phyloP scores from a whole-genome alignment of 1,140 invertebrate species.

The Sinella curviseta region DNA sequence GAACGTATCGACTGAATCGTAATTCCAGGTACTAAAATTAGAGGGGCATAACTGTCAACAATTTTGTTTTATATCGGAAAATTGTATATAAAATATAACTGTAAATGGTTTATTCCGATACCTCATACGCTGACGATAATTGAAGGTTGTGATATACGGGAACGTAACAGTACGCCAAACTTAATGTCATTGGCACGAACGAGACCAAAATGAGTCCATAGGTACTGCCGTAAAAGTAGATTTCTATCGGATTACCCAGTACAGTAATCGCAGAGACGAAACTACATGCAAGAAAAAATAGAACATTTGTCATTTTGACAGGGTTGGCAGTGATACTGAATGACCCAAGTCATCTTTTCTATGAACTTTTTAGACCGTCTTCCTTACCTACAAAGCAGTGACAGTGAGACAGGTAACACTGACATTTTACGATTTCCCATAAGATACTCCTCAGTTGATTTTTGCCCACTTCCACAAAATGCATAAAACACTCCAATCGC shows the following conservation, averaged over 20 bases:
- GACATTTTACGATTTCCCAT: slow-evolving; percentile 56
- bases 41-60: neutral
- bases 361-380: too few relatives aligned
- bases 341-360: too few relatives aligned
- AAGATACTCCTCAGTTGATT: slow-evolving; percentile 56
- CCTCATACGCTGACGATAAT: slow-evolving; percentile 59
- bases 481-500: neutral
- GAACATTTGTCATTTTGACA: too few relatives aligned
- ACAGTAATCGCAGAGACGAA: slow-evolving; percentile 10
- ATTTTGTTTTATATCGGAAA: neutral
- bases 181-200: slow-evolving; percentile 55
- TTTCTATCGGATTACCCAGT: slow-evolving; percentile 19
- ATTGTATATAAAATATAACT: neutral
- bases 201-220: slow-evolving; percentile 28
- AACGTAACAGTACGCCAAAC: slow-evolving; percentile 58
- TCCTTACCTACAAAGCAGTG: slow-evolving; percentile 52
- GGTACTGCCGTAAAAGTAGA: slow-evolving; percentile 11
- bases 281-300: slow-evolving; percentile 3
- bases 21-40: slow-evolving; percentile 57
- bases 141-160: slow-evolving; percentile 59
- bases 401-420: slow-evolving; percentile 54
- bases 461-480: slow-evolving; percentile 44
- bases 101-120: slow-evolving; percentile 44
- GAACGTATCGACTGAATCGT: slow-evolving; percentile 51
- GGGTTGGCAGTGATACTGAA: too few relatives aligned